Base-by-base conservation (phyloP, 2,888 invertebrate genomes). In the Venusia cambrica region DNA sequence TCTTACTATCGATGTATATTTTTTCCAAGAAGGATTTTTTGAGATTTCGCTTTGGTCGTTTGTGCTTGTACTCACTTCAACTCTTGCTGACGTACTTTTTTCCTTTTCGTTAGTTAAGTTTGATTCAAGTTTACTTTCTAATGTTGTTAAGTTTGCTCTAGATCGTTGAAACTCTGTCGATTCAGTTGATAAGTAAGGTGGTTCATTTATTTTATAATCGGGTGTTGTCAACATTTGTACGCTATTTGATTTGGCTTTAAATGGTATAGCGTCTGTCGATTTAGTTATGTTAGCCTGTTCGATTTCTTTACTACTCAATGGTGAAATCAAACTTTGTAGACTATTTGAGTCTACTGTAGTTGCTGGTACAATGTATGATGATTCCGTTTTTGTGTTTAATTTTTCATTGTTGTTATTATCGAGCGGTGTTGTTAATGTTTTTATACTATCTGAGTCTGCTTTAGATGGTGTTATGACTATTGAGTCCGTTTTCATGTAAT, bases 1-100 rank as follows among this genome's bases (percentile, higher is more conserved):
- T 48, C 71, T 62, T 15, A 66, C 62, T 38, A 73, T 69, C 0
- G 43, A 57, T 19, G 57, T 66, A 36, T 73, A 71, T 35, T 62
- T 66, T 48, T 66, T 69, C 67, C 66, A 55, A 11, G 45, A 35
- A 5, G 65, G 58, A 11, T 46, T 42, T 8, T 36, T 43, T 7
- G 54, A 45, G 9, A 32, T 36, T n/a, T 8, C 6, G 2, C 13
- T 27, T 13, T 7, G n/a, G 17, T 26, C 17, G 13, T 30, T 30
- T 4, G 26, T 17, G 9, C 20, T 13, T 6, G 11, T 16, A n/a
- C n/a, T n/a, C n/a, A 26, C 12, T 5, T 37, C 37, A 0, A 22
- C 26, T 14, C 26, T 17, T 2, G 31, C 22, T 16, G 31, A 31
- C 10, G 21, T 13, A 26, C 31, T 37, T 8, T 26, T 26, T 5